A percentile compares a stretch with the other conserved stretches of the same genome.
phyloP scores from a whole-genome alignment of 2,888 invertebrate species.

The Sabellastarte sp. region DNA sequence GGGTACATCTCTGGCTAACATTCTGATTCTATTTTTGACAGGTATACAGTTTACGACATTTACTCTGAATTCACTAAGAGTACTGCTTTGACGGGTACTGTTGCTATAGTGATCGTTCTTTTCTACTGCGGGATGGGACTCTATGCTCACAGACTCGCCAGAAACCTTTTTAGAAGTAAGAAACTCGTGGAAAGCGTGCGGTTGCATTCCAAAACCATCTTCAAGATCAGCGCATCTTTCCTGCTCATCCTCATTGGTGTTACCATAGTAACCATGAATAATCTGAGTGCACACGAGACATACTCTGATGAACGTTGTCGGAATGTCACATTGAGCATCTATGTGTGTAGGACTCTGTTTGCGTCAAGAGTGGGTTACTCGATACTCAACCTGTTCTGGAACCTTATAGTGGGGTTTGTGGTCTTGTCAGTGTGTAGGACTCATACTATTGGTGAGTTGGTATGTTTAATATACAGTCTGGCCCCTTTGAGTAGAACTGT shows the following conservation, averaged over 20 bases:
- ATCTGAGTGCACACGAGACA: not conserved
- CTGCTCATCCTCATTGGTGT: slow-evolving; percentile 41
- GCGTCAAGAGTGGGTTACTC: slow-evolving; percentile 50
- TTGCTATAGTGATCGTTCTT: slow-evolving; percentile 50
- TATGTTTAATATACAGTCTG: too few relatives aligned
- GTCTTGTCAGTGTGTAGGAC: slow-evolving; percentile 60
- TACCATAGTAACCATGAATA: slow-evolving; percentile 16
- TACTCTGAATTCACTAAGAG: slow-evolving; percentile 45
- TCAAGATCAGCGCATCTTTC: slow-evolving; percentile 53
- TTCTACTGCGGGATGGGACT: slow-evolving; percentile 58
- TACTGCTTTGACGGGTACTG: slow-evolving; percentile 52
- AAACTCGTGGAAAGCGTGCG: slow-evolving; percentile 57
- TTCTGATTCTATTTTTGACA: too few relatives aligned
- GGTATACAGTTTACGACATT: slow-evolving; percentile 53
- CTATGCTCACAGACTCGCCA: slow-evolving; percentile 58
- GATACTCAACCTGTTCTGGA: slow-evolving; percentile 57
- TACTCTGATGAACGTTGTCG: slow-evolving; percentile 8
- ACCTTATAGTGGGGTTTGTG: slow-evolving; percentile 56
- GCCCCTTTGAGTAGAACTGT: too few relatives aligned
- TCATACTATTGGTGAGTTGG: slow-evolving; percentile 58
- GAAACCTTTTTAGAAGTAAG: slow-evolving; percentile 54
- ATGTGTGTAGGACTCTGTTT: slow-evolving; percentile 36
- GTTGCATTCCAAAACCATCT: slow-evolving; percentile 58
- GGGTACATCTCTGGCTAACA: too few relatives aligned
- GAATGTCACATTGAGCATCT: slow-evolving; percentile 8